Base-by-base conservation (phyloP, 2,797 vertebrate species). In the Sciurus vulgaris region DNA sequence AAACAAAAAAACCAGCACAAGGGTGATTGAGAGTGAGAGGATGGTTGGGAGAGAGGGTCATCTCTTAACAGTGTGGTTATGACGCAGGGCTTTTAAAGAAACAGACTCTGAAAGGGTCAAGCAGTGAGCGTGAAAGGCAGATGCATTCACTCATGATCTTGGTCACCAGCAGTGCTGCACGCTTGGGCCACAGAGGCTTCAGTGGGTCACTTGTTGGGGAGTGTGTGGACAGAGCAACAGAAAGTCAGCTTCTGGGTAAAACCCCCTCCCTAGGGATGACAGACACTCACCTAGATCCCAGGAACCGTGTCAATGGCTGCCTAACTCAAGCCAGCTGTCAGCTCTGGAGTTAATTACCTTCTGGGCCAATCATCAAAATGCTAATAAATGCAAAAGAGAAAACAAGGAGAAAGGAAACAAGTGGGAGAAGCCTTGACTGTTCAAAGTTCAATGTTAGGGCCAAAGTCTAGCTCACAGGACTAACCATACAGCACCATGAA, bases 401-500 rank as follows among this genome's bases (percentile, higher is more conserved):
- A 86, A 65, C 4, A 20, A 61, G 61, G 79, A 84, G 56, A 44
- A 22, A 63, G 26, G 24, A 33, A 17, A 63, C 38, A 72, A 47
- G 5, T n/a, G 0, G 3, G 41, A 84, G 51, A 82, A 56, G 81
- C 17, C 56, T 2, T 2, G 1, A 28, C 28, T 70, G 61, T n/a
- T 49, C 28, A 30, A 7, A 8, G 1, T 7, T 13, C 18, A 49
- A 18, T 11, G 33, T 47, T 17, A 26, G 77, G 44, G 30, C 54
- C 41, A 3, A 28, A 24, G 49, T 51, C 67, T 35, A 63, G n/a
- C 59, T 51, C 56, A 0, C 10, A 12, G n/a, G 84, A 49, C 14
- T 0, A 0, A 7, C 9, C 0, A 1, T 5, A 7, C 4, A 18
- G 51, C 6, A 1, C 47, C 9, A 0, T 0, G 17, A 5, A 1